Conservation (phyloP, 2,888 invertebrate species). For the Gymnosoma rotundatum region DNA sequence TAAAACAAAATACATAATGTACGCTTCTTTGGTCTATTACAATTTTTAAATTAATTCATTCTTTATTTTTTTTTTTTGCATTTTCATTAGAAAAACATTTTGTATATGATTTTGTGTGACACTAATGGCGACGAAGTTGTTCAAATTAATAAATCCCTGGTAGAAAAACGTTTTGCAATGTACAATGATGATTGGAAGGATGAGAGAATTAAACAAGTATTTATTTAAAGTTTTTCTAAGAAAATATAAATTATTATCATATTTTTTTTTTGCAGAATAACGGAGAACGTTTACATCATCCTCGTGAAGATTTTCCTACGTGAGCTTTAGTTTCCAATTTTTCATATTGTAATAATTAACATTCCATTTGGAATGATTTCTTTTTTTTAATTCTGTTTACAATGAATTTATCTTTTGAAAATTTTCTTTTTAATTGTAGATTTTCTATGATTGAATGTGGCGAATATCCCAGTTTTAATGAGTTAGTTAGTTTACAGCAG, state of each 20-base stretch:
- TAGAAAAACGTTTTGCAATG: conserved; percentile 72
- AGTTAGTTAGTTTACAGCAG: conserved; percentile 72
- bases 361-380: not conserved
- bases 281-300: conserved; percentile 73
- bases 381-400: not conserved
- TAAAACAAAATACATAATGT: no score
- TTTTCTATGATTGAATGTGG: conserved; percentile 77
- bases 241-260: not conserved
- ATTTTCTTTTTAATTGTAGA: conserved; percentile 66
- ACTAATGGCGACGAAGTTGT: conserved; percentile 72
- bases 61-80: not conserved
- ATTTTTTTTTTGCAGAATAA: conserved; percentile 42
- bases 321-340: conserved; percentile 69
- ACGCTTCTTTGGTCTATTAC: not conserved
- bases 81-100: conserved; percentile 73
- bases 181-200: conserved; percentile 74
- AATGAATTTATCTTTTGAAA: not conserved
- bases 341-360: conserved; percentile 50
- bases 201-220: conserved; percentile 71
- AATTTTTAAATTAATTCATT: not conserved
- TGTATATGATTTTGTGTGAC: conserved; percentile 77
- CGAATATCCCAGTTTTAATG: conserved; percentile 75
- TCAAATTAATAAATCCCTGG: conserved; percentile 73
- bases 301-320: conserved; percentile 76
- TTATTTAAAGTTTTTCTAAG: not conserved